Base-by-base conservation (phyloP, 30 jellyfish, hydroid and myxozoan genomes). In the Nemopilema nomurai region DNA sequence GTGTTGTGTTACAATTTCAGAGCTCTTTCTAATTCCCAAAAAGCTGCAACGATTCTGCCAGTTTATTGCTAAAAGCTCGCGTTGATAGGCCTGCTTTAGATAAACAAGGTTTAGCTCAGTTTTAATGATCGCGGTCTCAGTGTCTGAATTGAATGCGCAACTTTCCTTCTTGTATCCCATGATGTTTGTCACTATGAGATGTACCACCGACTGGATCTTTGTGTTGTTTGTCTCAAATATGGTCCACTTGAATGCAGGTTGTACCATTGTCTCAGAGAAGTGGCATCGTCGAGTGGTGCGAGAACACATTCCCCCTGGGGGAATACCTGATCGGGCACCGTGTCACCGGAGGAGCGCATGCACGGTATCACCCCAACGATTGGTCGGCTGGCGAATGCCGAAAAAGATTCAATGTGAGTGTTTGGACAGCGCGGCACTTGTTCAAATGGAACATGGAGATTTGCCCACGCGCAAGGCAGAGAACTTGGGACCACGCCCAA, bases 241-340 rank as follows among this genome's bases (percentile, higher is more conserved):
- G n/a, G 19, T 51, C 19, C 19, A 16, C 67, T 51, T 76, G 8
- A 27, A 49, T 51, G 32, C 77, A 90, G 97, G 97, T 94, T 41
- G 97, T 94, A 20, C 99, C 99, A 1, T 66, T 94, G 53, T 89
- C 97, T 50, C 92, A 87, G 25, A 79, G 94, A 49, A 86, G 99
- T 80, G 99, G 99, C 64, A 53, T 94, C 25, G 94, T 94, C 49
- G 97, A 94, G 65, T 94, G 99, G 99, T 94, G 99, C 51, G 97
- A 89, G 51, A 97, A 95, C 28, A 94, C 99, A 18, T 82, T 89
- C 18, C 99, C 99, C 13, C 82, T 94, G 26, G 99, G 99, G 64
- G 96, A 90, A 63, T 94, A 94, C 62, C 87, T 94, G 9, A 66
- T 93, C 21, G 97, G 98, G 19, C 74, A 27, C 33, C 90, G 96